Evolutionary conservation across 1,140 invertebrate genomes (phyloP), one percentile per base, ranked within the genome.

Genomic region (Drosophila elegans): DNA sequence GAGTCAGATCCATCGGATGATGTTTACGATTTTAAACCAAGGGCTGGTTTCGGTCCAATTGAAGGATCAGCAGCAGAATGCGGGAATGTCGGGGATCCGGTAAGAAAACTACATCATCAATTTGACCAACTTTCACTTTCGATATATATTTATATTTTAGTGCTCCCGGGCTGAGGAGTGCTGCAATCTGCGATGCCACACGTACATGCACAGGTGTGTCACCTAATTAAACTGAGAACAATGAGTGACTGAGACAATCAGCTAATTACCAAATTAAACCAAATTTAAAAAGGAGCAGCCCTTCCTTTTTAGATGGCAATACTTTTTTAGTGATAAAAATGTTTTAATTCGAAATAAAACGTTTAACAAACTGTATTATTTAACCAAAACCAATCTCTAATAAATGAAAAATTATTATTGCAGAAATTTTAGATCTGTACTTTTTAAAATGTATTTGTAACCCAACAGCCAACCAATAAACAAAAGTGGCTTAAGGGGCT

Each of bases 141-240:
- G 5, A 3, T 52, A 1, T 36, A 41, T 66, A 73, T 39, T 27
- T 42, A 32, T 59, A 52, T 49, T 63, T 2, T 75, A 92, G 90
- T 92, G 90, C 16, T 62, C 53, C 41, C 36, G 12, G 2, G 67
- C 67, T 29, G 68, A 64, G 1, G 72, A 91, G n/a, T 92, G 91
- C 52, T 92, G 91, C 9, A 77, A 74, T n/a, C 32, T 46, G 25
- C 75, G 86, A 16, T 92, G 91, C 32, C 88, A 90, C 54, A 69
- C 71, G 11, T 92, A 88, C 38, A 48, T 73, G 10, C 86, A 91
- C 61, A 80, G 78, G 44, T 92, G 91, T 60, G 91, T 92, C 46
- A 90, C 81, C 46, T 92, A 55, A 85, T 21, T 2, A 12, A 25
- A 13, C 29, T 32, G 11, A 9, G n/a, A 12, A 12, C 29, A 60